Evolutionary conservation across 1,140 invertebrate species (phyloP).

Genomic region (Adoxophyes honmai): DNA sequence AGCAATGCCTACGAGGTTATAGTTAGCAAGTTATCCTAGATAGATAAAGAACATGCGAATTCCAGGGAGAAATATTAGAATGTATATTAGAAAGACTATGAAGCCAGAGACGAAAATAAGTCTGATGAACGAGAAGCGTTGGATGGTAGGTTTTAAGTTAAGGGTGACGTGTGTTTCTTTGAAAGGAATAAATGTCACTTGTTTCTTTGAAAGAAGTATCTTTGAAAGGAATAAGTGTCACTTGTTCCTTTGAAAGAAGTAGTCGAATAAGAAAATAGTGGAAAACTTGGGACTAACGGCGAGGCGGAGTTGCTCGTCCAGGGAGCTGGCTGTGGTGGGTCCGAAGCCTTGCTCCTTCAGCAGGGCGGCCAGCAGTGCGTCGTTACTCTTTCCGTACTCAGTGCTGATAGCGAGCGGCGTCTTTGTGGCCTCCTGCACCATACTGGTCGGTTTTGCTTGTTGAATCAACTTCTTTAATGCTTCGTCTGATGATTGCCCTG

Average conservation of each 20-base stretch:
- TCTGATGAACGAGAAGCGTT: slow-evolving; percentile 13
- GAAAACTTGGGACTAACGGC: slow-evolving; percentile 75
- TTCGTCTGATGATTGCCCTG: slow-evolving; percentile 68
- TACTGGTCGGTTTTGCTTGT: slow-evolving; percentile 53
- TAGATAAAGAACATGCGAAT: slow-evolving; percentile 12
- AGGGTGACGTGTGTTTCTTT: background rate
- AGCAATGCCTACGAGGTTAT: slow-evolving; percentile 74
- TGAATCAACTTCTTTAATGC: slow-evolving; percentile 61
- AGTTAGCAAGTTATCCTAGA: slow-evolving; percentile 34
- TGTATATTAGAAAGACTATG: slow-evolving; percentile 9
- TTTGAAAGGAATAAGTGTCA: slow-evolving; percentile 10
- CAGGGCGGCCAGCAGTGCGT: slow-evolving; percentile 81
- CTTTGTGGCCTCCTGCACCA: slow-evolving; percentile 65
- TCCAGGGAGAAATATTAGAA: slow-evolving; percentile 7
- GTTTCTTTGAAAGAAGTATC: background rate
- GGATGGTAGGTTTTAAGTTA: background rate
- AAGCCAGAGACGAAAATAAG: slow-evolving; percentile 12
- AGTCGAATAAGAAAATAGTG: slow-evolving; percentile 24
- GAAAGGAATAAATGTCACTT: slow-evolving; percentile 6
- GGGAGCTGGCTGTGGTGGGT: slow-evolving; percentile 79
- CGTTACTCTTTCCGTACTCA: slow-evolving; percentile 79
- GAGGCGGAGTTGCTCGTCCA: slow-evolving; percentile 78
- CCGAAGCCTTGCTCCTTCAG: slow-evolving; percentile 83
- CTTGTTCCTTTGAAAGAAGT: slow-evolving; percentile 15
- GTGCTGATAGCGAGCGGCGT: slow-evolving; percentile 68